A percentile compares a stretch with the other conserved stretches of the same genome.
Evolutionary conservation across 2,888 invertebrate species (phyloP).

Genomic region (Folsomia manolachei): DNA sequence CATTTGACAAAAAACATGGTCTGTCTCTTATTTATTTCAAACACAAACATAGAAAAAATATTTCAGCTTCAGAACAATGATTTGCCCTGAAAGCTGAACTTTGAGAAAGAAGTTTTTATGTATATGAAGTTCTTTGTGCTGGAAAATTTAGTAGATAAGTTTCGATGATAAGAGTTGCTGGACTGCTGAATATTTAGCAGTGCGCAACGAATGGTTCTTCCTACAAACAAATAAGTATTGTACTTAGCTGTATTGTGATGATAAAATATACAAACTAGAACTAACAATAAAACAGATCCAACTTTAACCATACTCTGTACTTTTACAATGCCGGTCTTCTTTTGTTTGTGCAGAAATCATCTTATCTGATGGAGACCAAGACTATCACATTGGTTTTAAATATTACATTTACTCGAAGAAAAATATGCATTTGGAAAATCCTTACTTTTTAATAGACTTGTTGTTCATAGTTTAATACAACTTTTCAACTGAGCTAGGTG

Average conservation of each 20-base stretch:
- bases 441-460: neutral
- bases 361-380: neutral
- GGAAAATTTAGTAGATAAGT: too few species aligned
- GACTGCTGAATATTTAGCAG: neutral
- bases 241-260: too few species aligned
- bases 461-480: neutral
- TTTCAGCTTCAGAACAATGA: too few species aligned
- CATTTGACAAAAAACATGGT: neutral
- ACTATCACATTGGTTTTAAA: too few species aligned
- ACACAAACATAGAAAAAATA: too few species aligned
- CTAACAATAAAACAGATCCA: neutral
- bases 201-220: too few species aligned
- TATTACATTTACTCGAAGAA: too few species aligned
- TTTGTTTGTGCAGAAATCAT: neutral
- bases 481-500: too few species aligned
- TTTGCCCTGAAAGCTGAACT: too few species aligned
- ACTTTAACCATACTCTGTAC: neutral
- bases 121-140: too few species aligned
- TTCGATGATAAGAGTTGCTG: neutral
- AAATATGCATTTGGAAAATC: neutral
- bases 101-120: too few species aligned
- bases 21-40: neutral
- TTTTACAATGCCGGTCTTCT: neutral
- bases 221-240: too few species aligned
- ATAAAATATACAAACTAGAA: neutral